A percentile compares a stretch with the other conserved stretches of the same genome.
Conservation (phyloP, 2,113 vertebrate genomes). For the Tonatia bakeri region DNA sequence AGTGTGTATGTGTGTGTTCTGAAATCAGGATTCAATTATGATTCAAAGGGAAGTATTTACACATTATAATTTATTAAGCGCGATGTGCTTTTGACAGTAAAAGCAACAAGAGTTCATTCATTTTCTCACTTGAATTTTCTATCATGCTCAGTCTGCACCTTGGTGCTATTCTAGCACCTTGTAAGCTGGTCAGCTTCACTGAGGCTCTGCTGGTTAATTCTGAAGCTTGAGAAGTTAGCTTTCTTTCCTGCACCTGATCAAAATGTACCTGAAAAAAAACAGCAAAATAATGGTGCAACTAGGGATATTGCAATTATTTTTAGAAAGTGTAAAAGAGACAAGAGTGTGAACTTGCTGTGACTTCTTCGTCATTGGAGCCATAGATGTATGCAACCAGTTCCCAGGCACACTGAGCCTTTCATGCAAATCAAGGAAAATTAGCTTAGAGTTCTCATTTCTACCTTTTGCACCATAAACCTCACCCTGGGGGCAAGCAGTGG, state of each 20-base stretch:
- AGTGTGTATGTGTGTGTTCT: neutral
- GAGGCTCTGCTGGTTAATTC: neutral
- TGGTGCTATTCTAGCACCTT: neutral
- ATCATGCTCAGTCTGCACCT: neutral
- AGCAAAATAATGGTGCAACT: neutral
- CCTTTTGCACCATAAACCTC: neutral
- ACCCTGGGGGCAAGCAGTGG: neutral
- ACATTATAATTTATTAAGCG: neutral
- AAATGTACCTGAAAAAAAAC: neutral
- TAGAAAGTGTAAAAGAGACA: neutral
- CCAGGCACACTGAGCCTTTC: neutral
- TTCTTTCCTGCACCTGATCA: neutral
- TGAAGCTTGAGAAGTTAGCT: neutral
- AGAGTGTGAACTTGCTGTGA: neutral
- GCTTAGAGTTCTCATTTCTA: neutral
- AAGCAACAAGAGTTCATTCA: neutral
- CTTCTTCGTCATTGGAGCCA: neutral
- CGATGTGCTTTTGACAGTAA: neutral
- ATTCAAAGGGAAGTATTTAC: neutral
- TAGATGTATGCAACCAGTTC: neutral
- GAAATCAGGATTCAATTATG: neutral
- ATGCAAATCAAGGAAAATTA: neutral
- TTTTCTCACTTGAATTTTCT: neutral
- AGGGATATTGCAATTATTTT: neutral
- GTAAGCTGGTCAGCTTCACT: neutral